Base-by-base conservation (phyloP, 2,113 vertebrate genomes). In the Noturus placidus region DNA sequence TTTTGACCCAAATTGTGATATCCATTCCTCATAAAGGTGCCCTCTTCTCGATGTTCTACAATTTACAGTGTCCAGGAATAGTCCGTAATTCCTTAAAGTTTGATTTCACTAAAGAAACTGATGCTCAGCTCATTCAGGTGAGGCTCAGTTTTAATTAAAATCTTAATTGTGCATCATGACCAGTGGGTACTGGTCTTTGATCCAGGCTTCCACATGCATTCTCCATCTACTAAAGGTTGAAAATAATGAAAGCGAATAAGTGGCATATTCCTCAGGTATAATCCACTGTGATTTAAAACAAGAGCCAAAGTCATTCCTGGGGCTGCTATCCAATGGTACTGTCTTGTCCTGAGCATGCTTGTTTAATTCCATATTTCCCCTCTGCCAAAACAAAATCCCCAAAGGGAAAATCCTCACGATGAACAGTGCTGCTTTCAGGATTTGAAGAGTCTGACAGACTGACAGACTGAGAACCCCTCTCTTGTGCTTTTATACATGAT, bases 401-500 rank as follows among this genome's bases (percentile, higher is more conserved):
- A 33, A 59, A 57, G 30, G 2, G n/a, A 67, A 69, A 63, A 20
- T 63, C 33, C 59, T 46, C 22, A 70, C 33, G 74, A 42, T 33
- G 15, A 56, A 14, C 76, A 17, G 19, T 50, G 78, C 83, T 79
- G 69, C 70, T 25, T 70, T 74, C 82, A 50, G n/a, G 63, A 35
- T 70, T 63, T 50, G 27, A 74, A 19, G 59, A 33, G 76, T 87
- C 78, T 87, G 77, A 70, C 27, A 17, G 56, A 76, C 42, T 84
- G 52, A 83, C 33, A n/a, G 74, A 67, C 57, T 85, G 56, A 85
- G 42, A 81, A 63, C 70, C 57, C 25, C 87, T 89, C 86, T 91
- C 87, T 63, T 72, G 52, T 87, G 90, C 90, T 91, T 93, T 84
- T 93, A 93, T 91, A 92, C 90, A 91, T 88, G 90, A 91, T 91